Evolutionary conservation across 2,797 vertebrate genomes (phyloP), one percentile per base, ranked within the genome.

Genomic region (Knipowitschia caucasica): DNA sequence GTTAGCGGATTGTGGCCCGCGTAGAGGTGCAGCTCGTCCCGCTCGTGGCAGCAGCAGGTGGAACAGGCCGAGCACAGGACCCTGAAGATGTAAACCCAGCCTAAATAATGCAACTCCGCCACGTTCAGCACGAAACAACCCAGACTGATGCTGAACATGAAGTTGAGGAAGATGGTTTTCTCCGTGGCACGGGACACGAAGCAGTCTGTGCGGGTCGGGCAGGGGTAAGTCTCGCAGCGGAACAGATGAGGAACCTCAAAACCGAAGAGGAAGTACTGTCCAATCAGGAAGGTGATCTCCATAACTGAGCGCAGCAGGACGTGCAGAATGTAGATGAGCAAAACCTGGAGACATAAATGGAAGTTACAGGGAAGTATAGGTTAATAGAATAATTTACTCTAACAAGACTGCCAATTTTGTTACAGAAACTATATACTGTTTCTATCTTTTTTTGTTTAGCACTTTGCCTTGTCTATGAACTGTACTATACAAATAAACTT

Each of bases 101-200:
- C 87, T 12, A 87, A 75, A 43, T 80, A 89, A 69, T 89, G 83
- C 11, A 88, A 71, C 69, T 88, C 85, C 4, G 60, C 79, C 1
- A 86, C 72, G 67, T 86, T 90, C 29, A 86, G 72, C 36, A 89
- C 49, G 26, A 87, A 89, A 60, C 81, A 91, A 9, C 80, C 82
- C 7, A 84, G 47, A 36, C 84, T 82, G 53, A 84, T 77, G 46
- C 71, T 76, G 33, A 87, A 85, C 83, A 83, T 87, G 44, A 90
- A 85, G 62, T 85, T 86, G 38, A 91, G 75, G 51, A 90, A 88
- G 50, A 87, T 81, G 11, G 81, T 88, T 67, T 89, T 88, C 67
- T 90, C 84, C 0, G 78, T 86, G 69, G 81, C 86, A 5, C 84
- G 81, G 12, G 83, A 89, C 23, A 91, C 71, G 46, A 89, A 90